phyloP scores from a whole-genome alignment of 35 echinoderm and acorn worm genomes.

The Lytechinus pictus region DNA sequence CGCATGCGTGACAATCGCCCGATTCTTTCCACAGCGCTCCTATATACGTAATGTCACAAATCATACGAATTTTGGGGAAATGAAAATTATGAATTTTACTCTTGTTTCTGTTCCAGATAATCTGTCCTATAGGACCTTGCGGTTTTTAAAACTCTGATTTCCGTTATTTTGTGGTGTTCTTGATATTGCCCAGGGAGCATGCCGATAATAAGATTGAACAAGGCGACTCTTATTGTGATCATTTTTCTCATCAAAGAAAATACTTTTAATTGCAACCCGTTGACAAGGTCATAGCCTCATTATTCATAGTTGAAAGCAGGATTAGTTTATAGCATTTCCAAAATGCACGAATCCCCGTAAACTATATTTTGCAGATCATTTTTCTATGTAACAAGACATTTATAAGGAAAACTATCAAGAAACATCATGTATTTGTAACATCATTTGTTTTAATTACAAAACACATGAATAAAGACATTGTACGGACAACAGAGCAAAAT shows the following conservation, averaged over 20 bases:
- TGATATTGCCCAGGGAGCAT: background rate
- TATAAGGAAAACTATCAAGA: too few relatives aligned
- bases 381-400: too few relatives aligned
- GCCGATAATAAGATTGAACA: background rate
- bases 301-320: too few relatives aligned
- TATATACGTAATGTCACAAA: background rate
- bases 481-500: too few relatives aligned
- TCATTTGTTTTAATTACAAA: too few relatives aligned
- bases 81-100: background rate
- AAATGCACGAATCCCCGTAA: too few relatives aligned
- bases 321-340: too few relatives aligned
- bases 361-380: too few relatives aligned
- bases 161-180: background rate
- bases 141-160: background rate
- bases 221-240: background rate
- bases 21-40: background rate
- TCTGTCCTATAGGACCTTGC: background rate
- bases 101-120: background rate
- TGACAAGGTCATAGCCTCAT: background rate
- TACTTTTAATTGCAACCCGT: background rate
- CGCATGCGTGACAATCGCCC: background rate
- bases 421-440: too few relatives aligned
- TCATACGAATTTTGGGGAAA: background rate
- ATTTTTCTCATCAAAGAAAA: background rate
- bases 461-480: too few relatives aligned